Conservation (phyloP, 2,113 vertebrate species). For the Oceanites oceanicus region DNA sequence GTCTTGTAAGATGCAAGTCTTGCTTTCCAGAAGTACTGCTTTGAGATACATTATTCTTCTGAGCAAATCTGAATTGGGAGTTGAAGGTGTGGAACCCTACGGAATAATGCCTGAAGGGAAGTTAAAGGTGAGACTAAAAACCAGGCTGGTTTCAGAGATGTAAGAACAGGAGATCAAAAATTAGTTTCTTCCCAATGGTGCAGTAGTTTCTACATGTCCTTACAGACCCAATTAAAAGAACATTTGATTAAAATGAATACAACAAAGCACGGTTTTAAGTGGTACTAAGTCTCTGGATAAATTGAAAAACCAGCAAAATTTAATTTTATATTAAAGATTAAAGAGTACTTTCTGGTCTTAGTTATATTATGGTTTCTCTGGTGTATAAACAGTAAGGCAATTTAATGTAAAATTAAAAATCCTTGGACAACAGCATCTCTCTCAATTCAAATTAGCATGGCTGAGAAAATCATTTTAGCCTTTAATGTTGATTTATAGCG, state of each 20-base stretch:
- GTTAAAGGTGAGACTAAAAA: conserved; percentile 32
- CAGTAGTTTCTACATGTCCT: conserved; percentile 23
- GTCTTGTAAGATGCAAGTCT: not conserved
- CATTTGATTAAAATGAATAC: conserved; percentile 47
- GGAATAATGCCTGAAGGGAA: not conserved
- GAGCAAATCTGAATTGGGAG: not conserved
- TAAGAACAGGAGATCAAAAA: conserved; percentile 42
- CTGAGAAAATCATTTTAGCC: conserved; percentile 21
- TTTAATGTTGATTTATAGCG: conserved; percentile 27
- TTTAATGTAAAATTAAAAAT: conserved; percentile 34
- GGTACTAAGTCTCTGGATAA: conserved; percentile 21
- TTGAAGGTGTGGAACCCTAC: not conserved
- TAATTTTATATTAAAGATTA: conserved; percentile 60
- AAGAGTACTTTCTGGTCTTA: conserved; percentile 21
- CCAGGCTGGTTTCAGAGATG: not conserved
- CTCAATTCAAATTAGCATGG: not conserved
- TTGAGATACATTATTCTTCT: not conserved
- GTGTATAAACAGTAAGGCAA: conserved; percentile 4
- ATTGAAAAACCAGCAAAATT: conserved; percentile 41
- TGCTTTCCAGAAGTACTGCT: not conserved
- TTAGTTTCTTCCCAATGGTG: conserved; percentile 13
- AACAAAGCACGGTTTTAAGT: conserved; percentile 38
- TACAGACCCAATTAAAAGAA: conserved; percentile 64
- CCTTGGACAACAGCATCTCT: not conserved
- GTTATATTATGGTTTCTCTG: conserved; percentile 29